Evolutionary conservation across 2,797 vertebrate genomes (phyloP), one percentile per base, ranked within the genome.

Genomic region (Clarias pachynema): DNA sequence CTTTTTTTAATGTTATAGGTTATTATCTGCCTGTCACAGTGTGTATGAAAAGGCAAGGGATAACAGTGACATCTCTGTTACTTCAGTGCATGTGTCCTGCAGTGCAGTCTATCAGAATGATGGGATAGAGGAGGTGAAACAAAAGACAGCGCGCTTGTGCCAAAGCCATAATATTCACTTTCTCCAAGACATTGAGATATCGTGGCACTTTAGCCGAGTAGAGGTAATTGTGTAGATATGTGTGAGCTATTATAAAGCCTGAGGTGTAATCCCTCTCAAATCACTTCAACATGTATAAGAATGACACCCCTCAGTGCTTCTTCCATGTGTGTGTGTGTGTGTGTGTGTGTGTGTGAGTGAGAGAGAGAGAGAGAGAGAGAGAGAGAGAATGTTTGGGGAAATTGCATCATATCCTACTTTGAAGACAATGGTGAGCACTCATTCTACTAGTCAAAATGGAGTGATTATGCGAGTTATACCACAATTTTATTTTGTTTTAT

Each of bases 1-100:
- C 93, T 94, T 94, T 93, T 91, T 94, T 93, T 94, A 91, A 93
- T 89, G 86, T 89, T 90, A 91, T 93, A 92, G 94, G 93, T 95
- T 92, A 94, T 94, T 94, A 93, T 93, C 91, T 91, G 93, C 90
- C 91, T 89, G 88, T 83, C 88, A 74, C 77, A 84, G 84, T 72
- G 80, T 77, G 85, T 85, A 87, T 90, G 91, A 92, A 81, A 91
- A 88, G 89, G 87, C 90, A 88, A 90, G 89, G 89, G 83, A 74
- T 88, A 90, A 89, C 80, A 0, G 84, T 91, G 90, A 92, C 88
- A 79, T 86, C 87, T 66, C 53, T 40, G 85, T 89, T 87, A 91
- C 94, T 92, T 91, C 89, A 92, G 91, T 86, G 86, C 87, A 88
- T n/a, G 89, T 90, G 91, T 91, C 89, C 86, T 53, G 82, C 85